phyloP scores from a whole-genome alignment of 2,888 invertebrate species.

The Leptopterna dolabrata region DNA sequence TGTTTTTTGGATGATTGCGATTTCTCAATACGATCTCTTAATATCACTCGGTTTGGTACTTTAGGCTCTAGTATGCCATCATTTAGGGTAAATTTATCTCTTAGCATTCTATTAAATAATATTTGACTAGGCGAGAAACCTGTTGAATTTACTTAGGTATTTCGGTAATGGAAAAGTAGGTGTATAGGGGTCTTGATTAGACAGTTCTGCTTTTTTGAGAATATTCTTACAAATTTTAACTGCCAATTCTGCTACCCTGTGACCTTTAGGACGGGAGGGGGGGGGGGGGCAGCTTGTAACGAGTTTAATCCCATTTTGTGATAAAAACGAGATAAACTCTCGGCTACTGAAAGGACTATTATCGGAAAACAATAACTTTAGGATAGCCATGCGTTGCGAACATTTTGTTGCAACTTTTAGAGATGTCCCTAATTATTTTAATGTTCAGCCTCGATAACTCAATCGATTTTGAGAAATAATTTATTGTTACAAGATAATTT shows the following conservation, averaged over 20 bases:
- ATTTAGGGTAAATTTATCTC: background rate
- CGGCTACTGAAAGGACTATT: background rate
- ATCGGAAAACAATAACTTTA: too few species aligned
- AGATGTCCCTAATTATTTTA: background rate
- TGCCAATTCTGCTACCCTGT: too few species aligned
- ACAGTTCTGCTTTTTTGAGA: too few species aligned
- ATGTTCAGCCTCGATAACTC: constrained; percentile 17
- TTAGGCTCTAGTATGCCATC: background rate
- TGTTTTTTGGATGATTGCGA: background rate
- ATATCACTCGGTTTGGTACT: background rate
- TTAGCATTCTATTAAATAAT: background rate
- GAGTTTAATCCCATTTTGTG: background rate
- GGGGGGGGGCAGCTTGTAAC: background rate
- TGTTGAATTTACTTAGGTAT: background rate
- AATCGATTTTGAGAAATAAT: constrained; percentile 57
- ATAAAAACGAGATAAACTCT: background rate
- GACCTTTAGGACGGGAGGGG: background rate
- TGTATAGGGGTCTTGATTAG: background rate
- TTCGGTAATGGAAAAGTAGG: background rate
- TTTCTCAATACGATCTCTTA: background rate
- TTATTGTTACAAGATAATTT: constrained; percentile 46
- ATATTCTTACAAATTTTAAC: too few species aligned
- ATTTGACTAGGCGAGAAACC: background rate
- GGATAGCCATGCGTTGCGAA: background rate
- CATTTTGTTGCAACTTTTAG: background rate